Evolutionary conservation across 2,888 invertebrate genomes (phyloP), one percentile per base, ranked within the genome.

Genomic region (Myopa tessellatipennis): DNA sequence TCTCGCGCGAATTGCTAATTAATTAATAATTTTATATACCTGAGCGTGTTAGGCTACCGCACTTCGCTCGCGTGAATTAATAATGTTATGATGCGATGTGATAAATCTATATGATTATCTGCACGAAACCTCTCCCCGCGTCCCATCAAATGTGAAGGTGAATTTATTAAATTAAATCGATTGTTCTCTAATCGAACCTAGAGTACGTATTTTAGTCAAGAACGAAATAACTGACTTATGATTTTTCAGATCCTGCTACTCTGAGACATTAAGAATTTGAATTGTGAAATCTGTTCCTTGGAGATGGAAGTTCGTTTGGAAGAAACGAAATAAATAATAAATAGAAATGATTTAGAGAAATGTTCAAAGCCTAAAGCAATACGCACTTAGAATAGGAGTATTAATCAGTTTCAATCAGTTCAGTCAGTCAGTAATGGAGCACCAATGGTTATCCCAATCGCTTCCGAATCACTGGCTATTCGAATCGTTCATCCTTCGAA

Each of bases 341-440:
- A 45, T 45, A 45, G 10, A 8, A 45, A 45, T 10, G 45, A 45
- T 45, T 6, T 45, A 1, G 45, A 10, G 45, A 45, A 45, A 10
- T 45, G 6, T 45, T 45, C 45, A 45, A 45, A 45, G 45, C 45
- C 45, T 45, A 6, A 8, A 10, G 45, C 45, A 10, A 45, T 10
- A 45, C 45, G 0, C 3, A 26, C 45, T 8, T 8, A 45, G 45
- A 6, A 45, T 6, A 45, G 10, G 45, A 45, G 65, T 63, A 74
- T 74, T 52, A 74, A 74, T 74, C 74, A 74, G 65, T 26, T 45
- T 63, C 4, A 55, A 55, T 55, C 55, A n/a, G 55, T 55, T 74
- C 73, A 52, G 74, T 65, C 63, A 65, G 50, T 65, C 74, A 65
- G 50, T 65, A 63, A 63, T 63, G 14, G 65, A 34, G 45, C 45